Base-by-base conservation (phyloP, 2,888 invertebrate genomes). In the Mimachlamys varia region DNA sequence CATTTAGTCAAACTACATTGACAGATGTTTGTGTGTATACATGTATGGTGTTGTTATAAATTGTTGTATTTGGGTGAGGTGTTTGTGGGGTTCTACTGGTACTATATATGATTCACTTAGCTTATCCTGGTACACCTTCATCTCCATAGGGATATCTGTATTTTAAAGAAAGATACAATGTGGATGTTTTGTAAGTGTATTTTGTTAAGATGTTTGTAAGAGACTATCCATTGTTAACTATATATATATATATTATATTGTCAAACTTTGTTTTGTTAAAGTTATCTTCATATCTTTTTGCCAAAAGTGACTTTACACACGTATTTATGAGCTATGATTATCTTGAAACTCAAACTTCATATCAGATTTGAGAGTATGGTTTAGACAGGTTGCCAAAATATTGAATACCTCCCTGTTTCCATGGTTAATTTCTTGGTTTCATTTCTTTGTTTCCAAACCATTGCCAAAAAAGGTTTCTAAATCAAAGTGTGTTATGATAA, bases 271-370 rank as follows among this genome's bases (percentile, higher is more conserved):
- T n/a, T 76, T 76, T 76, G 76, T 19, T 76, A 76, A 10, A 33
- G 2, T 76, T 5, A 33, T 33, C 76, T 76, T 33, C 7, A 33
- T 0, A 13, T 76, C 4, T 27, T 76, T 76, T 27, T 76, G 12
- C 76, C 76, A 33, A 76, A 76, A 76, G 76, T 76, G 76, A 33
- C 76, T 76, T 76, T 76, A 76, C 76, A 22, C 62, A 62, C 62
- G 12, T 76, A 27, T 33, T 76, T 33, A 76, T 76, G 33, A 33
- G 76, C 33, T 76, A 27, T 19, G 17, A 53, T 53, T 17, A 15
- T 17, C 19, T 2, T 27, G 33, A 76, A 33, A 27, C 76, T 76
- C 58, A 58, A 58, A 58, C 58, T 53, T 53, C 53, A 33, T 76
- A 33, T 76, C 27, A 33, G 33, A 27, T 76, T 3, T 22, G 44